Evolutionary conservation across 2,113 vertebrate genomes (phyloP).

Genomic region (Bettongia penicillata): DNA sequence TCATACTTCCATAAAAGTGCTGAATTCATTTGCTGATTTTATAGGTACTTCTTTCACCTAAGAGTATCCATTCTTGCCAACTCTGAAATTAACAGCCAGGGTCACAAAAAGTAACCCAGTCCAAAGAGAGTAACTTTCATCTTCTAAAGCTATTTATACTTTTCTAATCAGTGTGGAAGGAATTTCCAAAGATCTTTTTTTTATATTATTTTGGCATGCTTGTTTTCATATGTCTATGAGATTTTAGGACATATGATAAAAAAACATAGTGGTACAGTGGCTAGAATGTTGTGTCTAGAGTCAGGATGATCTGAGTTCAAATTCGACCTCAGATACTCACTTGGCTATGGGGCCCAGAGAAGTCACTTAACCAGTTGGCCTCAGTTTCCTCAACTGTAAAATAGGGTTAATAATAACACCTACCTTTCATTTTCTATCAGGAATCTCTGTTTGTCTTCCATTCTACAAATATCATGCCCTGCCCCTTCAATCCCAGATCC

Average conservation of each 20-base stretch:
- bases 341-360: background rate
- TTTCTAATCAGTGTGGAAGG: slow-evolving; percentile 17
- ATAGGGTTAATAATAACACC: background rate
- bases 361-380: background rate
- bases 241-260: background rate
- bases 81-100: background rate
- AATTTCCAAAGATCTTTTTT: background rate
- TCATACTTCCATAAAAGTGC: background rate
- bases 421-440: too few species aligned
- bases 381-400: background rate
- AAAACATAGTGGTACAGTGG: background rate
- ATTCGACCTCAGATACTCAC: background rate
- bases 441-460: too few species aligned
- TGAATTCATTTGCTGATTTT: background rate
- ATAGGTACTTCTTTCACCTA: slow-evolving; percentile 9
- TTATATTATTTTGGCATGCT: slow-evolving; percentile 1
- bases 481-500: too few species aligned
- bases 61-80: slow-evolving; percentile 7
- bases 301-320: background rate
- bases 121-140: background rate
- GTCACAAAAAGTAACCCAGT: background rate
- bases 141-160: slow-evolving; percentile 2
- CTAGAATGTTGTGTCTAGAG: background rate
- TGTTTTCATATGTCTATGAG: slow-evolving; percentile 32
- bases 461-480: too few species aligned